These are phyloP conservation scores for Nemopilema nomurai DNA, from an alignment of 30 jellyfish, hydroid and myxozoan genomes.

Conservation along the genomic window DNA sequence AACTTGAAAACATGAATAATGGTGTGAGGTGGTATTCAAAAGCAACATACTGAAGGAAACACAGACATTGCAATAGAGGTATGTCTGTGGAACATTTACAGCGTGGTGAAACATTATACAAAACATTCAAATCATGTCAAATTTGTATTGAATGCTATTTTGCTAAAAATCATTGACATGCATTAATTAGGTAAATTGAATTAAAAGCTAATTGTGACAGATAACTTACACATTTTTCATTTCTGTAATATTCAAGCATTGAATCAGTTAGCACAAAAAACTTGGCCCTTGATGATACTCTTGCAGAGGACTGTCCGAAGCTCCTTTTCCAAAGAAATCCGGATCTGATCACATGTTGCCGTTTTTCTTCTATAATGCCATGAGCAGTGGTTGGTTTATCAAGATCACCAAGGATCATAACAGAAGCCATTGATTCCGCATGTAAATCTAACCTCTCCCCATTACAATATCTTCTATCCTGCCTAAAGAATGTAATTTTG, in stretches of 20 bases:
- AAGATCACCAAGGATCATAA: constrained; percentile 26
- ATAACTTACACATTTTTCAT: constrained; percentile 87
- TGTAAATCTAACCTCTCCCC: background rate
- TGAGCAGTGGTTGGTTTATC: constrained; percentile 28
- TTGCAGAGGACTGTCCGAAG: constrained; percentile 25
- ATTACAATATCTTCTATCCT: too few species aligned
- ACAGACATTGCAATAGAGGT: too few species aligned
- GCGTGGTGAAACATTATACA: too few species aligned
- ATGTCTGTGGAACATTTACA: too few species aligned
- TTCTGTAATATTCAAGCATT: constrained; percentile 71
- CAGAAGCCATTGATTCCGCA: constrained; percentile 31
- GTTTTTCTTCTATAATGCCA: constrained; percentile 34
- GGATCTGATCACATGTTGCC: constrained; percentile 31
- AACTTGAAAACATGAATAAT: background rate
- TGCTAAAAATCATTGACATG: too few species aligned
- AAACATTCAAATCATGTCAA: too few species aligned
- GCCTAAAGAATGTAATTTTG: too few species aligned
- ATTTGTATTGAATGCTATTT: too few species aligned
- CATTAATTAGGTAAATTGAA: too few species aligned
- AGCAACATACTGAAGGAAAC: too few species aligned
- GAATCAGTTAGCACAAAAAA: constrained; percentile 70
- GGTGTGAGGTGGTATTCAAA: background rate
- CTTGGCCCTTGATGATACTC: constrained; percentile 57
- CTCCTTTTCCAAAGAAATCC: constrained; percentile 75
- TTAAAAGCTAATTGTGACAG: too few species aligned